Conservation (phyloP, 2,113 vertebrate species). For the Labeo catla region DNA sequence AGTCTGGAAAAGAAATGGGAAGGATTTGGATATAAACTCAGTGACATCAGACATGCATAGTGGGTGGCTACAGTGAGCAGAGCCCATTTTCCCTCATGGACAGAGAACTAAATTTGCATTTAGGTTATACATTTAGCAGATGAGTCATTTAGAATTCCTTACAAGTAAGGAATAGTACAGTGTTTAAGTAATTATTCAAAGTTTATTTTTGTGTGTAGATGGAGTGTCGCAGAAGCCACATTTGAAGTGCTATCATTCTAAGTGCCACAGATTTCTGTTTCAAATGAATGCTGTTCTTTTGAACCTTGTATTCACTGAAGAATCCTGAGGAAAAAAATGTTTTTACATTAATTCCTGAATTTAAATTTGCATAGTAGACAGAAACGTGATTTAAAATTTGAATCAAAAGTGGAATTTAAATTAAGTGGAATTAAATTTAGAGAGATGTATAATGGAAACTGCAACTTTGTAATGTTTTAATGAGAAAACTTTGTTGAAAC, state of each 20-base stretch:
- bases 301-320: background rate
- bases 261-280: background rate
- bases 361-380: background rate
- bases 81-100: background rate
- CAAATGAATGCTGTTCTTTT: background rate
- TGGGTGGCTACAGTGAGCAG: background rate
- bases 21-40: background rate
- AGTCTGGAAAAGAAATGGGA: background rate
- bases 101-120: background rate
- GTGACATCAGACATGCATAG: background rate
- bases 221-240: background rate
- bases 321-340: background rate
- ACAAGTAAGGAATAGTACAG: background rate
- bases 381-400: background rate
- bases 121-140: background rate
- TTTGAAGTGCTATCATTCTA: background rate
- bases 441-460: background rate
- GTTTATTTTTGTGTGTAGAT: background rate
- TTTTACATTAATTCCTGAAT: background rate
- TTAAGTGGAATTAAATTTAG: background rate
- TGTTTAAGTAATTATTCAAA: background rate
- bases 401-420: background rate
- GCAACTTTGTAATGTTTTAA: background rate
- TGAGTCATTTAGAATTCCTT: background rate
- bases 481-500: too few species aligned